phyloP scores from a whole-genome alignment of 1,140 invertebrate species.

The Coelopa frigida region DNA sequence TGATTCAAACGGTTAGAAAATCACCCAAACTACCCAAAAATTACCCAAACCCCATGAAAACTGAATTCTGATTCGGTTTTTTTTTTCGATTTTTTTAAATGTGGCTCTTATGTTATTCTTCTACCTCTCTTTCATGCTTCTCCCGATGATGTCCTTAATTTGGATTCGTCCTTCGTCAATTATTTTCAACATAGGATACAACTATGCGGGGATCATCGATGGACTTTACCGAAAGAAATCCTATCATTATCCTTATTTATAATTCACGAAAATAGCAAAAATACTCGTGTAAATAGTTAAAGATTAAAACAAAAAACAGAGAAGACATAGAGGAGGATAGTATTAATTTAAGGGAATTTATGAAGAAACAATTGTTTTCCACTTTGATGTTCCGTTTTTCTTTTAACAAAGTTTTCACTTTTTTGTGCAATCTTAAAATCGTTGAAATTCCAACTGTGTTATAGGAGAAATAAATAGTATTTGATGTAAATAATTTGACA shows the following conservation, averaged over 20 bases:
- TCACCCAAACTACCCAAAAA: background rate
- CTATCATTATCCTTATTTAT: conserved; percentile 43
- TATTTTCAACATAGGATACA: conserved; percentile 28
- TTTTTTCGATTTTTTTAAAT: conserved; percentile 8
- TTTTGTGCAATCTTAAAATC: background rate
- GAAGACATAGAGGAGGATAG: conserved; percentile 1
- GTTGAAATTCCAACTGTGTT: background rate
- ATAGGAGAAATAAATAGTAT: conserved; percentile 1
- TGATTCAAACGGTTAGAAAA: background rate
- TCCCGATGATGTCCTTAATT: background rate
- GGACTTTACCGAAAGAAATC: conserved; percentile 42
- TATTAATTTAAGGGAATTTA: background rate
- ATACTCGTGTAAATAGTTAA: conserved; percentile 11
- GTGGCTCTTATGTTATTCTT: background rate
- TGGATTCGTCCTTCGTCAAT: background rate
- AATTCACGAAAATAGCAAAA: too few relatives aligned
- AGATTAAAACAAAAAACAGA: background rate
- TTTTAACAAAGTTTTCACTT: background rate
- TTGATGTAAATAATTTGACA: background rate
- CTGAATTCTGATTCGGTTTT: background rate
- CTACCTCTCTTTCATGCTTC: background rate
- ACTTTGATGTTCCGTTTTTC: conserved; percentile 3
- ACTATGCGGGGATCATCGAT: conserved; percentile 41
- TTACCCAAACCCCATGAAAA: background rate
- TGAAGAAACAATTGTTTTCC: background rate